Evolutionary conservation across 2,888 invertebrate species (phyloP), one percentile per base, ranked within the genome.

Genomic region (Bellardia bayeri): DNA sequence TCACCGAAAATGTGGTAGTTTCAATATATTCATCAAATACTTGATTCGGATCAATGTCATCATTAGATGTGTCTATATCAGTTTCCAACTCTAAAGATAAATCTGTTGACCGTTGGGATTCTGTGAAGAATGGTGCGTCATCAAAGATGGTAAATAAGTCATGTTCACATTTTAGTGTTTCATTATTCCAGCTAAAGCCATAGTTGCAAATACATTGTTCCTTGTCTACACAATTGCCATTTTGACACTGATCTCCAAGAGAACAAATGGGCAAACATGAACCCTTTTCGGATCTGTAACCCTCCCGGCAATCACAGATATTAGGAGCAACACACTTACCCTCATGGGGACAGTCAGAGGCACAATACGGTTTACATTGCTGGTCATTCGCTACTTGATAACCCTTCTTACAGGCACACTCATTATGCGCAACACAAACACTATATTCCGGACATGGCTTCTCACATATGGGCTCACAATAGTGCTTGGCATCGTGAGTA

Each of bases 391-490:
- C 16, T 3, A 61, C 72, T 4, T 64, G 69, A 86, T 88, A 91
- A 30, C 91, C 91, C 0, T 89, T 86, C 33, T 87, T 89, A 68
- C 92, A 92, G 72, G 89, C 89, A 30, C 92, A 92, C 0, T 90
- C 89, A 45, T 92, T 92, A 9, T 91, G 92, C 0, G 88, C 82
- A 4, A 90, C 90, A 84, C 92, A 92, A 6, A 75, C 89, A 2
- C 90, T 88, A n/a, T 91, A 85, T 0, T 76, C 56, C 0, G 89
- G 85, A 23, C 92, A 92, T 42, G 40, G 40, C 2, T 78, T 82
- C 14, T 89, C 86, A 37, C 92, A 92, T 49, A 91, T 89, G 4
- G 92, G 92, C 58, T 91, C 91, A 72, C 92, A 92, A 64, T 89
- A 91, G 64, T 90, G 91, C 66, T 89, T 89, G 16, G 88, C 89